A percentile compares a stretch with the other conserved stretches of the same genome.
phyloP scores from a whole-genome alignment of 37 sponge, comb jelly and placozoan species.

The Oopsacas minuta region DNA sequence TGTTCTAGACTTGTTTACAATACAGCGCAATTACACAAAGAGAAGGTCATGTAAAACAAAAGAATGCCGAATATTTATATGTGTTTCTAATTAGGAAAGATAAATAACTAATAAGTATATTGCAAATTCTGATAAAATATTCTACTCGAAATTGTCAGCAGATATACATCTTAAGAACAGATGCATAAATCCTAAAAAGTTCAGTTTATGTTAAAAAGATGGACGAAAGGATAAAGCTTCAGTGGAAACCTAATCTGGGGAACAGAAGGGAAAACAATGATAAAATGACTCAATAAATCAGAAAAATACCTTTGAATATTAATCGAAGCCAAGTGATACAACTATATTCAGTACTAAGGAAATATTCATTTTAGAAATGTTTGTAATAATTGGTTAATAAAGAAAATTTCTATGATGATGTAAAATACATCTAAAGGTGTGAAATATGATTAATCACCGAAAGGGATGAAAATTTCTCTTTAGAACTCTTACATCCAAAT shows the following conservation, averaged over 20 bases:
- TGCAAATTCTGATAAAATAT: background rate
- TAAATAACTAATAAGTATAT: too few species aligned
- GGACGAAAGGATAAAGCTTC: background rate
- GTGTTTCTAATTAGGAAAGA: too few species aligned
- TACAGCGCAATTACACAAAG: too few species aligned
- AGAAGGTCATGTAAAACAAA: too few species aligned
- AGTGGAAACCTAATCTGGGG: background rate
- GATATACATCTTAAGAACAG: background rate
- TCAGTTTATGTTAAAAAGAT: background rate
- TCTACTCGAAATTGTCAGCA: background rate
- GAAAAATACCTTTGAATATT: background rate
- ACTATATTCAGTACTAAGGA: background rate
- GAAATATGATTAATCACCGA: too few species aligned
- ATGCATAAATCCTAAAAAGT: conserved; percentile 1
- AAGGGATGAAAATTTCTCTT: too few species aligned
- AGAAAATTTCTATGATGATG: too few species aligned
- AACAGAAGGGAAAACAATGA: background rate
- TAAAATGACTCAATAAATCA: background rate
- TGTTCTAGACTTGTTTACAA: too few species aligned
- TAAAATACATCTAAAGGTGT: too few species aligned
- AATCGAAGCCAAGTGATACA: background rate
- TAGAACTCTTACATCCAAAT: too few species aligned
- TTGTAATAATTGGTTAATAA: too few species aligned
- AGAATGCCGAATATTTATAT: too few species aligned
- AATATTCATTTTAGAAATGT: background rate